Evolutionary conservation across 2,797 vertebrate species (phyloP).

Genomic region (Cirrhinus mrigala): DNA sequence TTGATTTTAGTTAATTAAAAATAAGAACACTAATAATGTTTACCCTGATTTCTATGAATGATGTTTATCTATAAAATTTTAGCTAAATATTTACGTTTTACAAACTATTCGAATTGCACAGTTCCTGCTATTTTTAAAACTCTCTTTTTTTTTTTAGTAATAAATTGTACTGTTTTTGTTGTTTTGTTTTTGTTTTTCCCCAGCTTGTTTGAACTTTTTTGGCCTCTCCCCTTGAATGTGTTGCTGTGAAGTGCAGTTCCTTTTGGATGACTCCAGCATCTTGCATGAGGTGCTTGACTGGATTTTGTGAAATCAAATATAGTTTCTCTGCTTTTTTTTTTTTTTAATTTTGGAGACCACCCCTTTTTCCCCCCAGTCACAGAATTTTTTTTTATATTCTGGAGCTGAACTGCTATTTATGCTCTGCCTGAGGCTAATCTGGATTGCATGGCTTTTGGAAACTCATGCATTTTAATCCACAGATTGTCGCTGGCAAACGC

Average conservation of each 20-base stretch:
- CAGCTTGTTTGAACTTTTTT: not conserved
- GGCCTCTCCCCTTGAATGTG: conserved; percentile 52
- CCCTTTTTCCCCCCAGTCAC: not conserved
- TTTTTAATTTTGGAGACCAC: not conserved
- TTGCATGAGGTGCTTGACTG: conserved; percentile 81
- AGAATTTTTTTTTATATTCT: not conserved
- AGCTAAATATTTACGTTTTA: no score
- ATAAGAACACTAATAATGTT: no score
- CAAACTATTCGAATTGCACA: not conserved
- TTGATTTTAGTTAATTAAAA: no score
- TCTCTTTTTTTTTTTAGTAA: not conserved
- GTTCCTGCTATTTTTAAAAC: not conserved
- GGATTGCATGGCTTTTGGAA: conserved; percentile 56
- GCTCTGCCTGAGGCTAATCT: conserved; percentile 45
- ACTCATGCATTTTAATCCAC: conserved; percentile 31
- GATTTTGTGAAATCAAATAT: conserved; percentile 57
- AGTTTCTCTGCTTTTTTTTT: conserved; percentile 31
- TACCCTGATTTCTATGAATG: no score
- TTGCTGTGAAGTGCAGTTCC: conserved; percentile 63
- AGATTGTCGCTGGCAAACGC: not conserved
- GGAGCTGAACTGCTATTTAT: conserved; percentile 21
- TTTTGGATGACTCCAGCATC: conserved; percentile 75
- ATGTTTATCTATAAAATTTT: no score
- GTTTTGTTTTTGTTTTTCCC: not conserved
- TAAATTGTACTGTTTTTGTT: not conserved